These are phyloP conservation scores for Chiloscyllium plagiosum DNA, from an alignment of 2,113 vertebrate genomes.

Conservation along the genomic window DNA sequence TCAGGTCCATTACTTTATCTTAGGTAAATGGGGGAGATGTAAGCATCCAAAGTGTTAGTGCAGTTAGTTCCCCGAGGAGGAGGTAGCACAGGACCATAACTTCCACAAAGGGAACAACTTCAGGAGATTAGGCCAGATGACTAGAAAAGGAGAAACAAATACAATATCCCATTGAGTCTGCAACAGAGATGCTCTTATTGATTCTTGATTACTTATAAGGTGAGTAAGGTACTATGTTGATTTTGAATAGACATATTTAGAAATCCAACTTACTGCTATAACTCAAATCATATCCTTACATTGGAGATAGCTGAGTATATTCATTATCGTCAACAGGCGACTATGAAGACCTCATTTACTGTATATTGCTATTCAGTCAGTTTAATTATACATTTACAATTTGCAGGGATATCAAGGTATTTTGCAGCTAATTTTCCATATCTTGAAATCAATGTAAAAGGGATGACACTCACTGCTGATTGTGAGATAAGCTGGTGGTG, in stretches of 20 bases:
- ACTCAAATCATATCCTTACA: background rate
- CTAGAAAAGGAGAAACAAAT: background rate
- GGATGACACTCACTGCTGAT: too few relatives aligned
- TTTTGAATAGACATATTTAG: background rate
- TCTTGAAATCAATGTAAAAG: too few relatives aligned
- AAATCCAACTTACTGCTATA: background rate
- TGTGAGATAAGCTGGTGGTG: too few relatives aligned
- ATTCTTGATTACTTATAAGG: background rate
- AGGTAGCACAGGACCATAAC: too few relatives aligned
- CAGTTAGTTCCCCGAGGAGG: too few relatives aligned
- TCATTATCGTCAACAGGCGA: background rate
- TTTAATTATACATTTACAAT: background rate
- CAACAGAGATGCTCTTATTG: background rate
- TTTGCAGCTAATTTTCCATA: too few relatives aligned
- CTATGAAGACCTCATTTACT: background rate
- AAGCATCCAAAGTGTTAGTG: too few relatives aligned
- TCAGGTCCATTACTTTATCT: too few relatives aligned
- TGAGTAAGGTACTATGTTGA: background rate
- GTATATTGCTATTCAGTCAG: background rate
- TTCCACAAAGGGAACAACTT: too few relatives aligned
- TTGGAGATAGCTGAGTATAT: background rate
- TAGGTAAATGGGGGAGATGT: too few relatives aligned
- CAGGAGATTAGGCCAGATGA: background rate
- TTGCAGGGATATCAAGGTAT: background rate
- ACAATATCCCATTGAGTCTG: background rate